These are phyloP conservation scores for Coecobrya sp. DNA, from an alignment of 2,888 invertebrate species.

Conservation along the genomic window DNA sequence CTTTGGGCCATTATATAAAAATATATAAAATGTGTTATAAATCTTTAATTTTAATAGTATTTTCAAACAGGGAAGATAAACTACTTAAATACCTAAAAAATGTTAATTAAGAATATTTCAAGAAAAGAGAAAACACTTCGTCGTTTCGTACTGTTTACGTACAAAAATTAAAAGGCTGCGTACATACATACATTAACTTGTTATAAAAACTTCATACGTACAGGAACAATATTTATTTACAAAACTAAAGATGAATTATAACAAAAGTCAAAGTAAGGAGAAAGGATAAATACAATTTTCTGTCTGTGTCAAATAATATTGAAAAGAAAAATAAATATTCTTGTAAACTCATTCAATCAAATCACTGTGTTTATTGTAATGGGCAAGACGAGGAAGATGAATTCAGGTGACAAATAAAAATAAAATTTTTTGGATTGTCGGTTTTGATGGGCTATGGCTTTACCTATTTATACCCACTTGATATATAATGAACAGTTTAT, in stretches of 20 bases:
- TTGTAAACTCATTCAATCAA: conserved; percentile 2
- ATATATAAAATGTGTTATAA: background rate
- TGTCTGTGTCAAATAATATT: conserved; percentile 42
- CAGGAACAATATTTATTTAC: background rate
- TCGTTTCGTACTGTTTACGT: conserved; percentile 31
- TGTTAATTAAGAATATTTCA: background rate
- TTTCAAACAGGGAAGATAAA: conserved; percentile 16
- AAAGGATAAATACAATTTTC: background rate
- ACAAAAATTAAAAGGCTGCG: conserved; percentile 62
- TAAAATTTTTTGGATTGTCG: background rate
- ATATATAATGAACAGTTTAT: background rate
- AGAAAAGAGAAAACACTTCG: background rate
- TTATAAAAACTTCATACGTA: conserved; percentile 17
- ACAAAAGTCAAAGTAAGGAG: conserved; percentile 11
- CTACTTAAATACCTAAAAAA: background rate
- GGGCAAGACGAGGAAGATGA: background rate
- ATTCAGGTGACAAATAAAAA: background rate
- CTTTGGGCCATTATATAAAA: conserved; percentile 17
- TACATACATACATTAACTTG: too few relatives aligned
- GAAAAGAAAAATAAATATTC: background rate
- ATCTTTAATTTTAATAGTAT: background rate
- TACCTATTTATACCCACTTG: background rate
- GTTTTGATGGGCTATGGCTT: background rate
- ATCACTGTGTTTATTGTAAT: background rate
- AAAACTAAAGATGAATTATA: background rate